A percentile compares a stretch with the other conserved stretches of the same genome.
Evolutionary conservation across 1,140 invertebrate species (phyloP).

Genomic region (Neoseiulus cucumeris): DNA sequence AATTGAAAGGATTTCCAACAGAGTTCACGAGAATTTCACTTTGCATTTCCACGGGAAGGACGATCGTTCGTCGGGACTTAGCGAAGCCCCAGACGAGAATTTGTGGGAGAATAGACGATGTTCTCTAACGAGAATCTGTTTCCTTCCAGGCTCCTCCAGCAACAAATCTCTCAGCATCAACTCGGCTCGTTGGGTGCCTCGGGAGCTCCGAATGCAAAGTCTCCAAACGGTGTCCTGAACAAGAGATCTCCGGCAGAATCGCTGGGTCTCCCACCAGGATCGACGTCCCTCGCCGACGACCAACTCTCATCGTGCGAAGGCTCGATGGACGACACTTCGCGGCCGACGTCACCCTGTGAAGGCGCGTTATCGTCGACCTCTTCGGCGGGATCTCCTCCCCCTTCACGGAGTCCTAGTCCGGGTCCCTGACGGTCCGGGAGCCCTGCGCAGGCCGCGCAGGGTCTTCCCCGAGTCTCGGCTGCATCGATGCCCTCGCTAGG

Average conservation of each 20-base stretch:
- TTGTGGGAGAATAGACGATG: no score
- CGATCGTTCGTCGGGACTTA: no score
- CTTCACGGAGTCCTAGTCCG: neutral
- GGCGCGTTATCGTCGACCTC: neutral
- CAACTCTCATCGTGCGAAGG: neutral
- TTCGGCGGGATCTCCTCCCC: neutral
- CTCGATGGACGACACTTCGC: slow-evolving; percentile 5
- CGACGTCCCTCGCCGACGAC: neutral
- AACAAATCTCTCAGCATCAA: slow-evolving; percentile 8
- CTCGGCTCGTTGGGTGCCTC: neutral
- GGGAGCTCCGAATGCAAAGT: neutral
- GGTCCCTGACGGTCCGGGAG: slow-evolving; percentile 9
- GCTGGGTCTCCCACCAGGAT: neutral
- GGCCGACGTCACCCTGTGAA: neutral
- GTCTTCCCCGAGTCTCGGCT: slow-evolving; percentile 3
- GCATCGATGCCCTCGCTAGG: neutral
- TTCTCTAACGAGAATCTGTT: no score
- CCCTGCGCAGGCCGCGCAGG: slow-evolving; percentile 9
- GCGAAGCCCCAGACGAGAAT: no score
- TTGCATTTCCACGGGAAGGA: no score
- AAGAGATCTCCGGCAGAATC: slow-evolving; percentile 8
- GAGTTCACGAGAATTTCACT: no score
- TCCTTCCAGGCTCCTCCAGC: slow-evolving; percentile 4
- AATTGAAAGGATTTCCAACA: no score
- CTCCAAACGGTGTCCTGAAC: neutral